Percentiles rank a stretch among this genome's conserved stretches.
Conservation (phyloP, 2,888 invertebrate species). For the Mycalesis mineus region DNA sequence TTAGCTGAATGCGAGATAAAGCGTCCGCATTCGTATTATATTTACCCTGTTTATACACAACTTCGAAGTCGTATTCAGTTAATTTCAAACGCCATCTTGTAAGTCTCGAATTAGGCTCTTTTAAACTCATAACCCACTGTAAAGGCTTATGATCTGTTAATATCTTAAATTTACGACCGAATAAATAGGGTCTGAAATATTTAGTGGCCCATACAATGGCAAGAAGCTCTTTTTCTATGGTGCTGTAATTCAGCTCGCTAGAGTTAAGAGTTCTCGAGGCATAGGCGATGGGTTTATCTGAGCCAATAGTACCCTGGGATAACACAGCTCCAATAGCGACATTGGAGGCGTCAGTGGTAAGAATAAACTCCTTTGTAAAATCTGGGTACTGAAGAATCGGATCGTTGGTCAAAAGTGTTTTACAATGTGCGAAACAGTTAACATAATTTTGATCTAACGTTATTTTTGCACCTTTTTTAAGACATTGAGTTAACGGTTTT, state of each 20-base stretch:
- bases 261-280: constrained; percentile 30
- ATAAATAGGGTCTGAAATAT: constrained; percentile 35
- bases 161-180: constrained; percentile 28
- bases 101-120: constrained; percentile 38
- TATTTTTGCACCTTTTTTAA: no score
- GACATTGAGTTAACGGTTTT: no score
- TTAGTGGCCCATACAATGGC: no score
- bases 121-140: constrained; percentile 36
- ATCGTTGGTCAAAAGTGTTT: constrained; percentile 31
- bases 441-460: no score
- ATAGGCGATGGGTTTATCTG: constrained; percentile 31
- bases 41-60: constrained; percentile 23
- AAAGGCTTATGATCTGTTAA: constrained; percentile 26
- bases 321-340: constrained; percentile 30
- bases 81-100: constrained; percentile 25
- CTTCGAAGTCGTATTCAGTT: constrained; percentile 20
- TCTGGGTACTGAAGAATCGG: constrained; percentile 44
- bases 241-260: constrained; percentile 29
- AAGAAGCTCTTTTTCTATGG: constrained; percentile 43
- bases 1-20: constrained; percentile 14
- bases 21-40: constrained; percentile 23
- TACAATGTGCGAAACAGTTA: no score
- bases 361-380: constrained; percentile 32
- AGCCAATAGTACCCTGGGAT: constrained; percentile 31
- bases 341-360: constrained; percentile 31